Base-by-base conservation (phyloP, 2,888 invertebrate species). In the Pimpla rufipes region DNA sequence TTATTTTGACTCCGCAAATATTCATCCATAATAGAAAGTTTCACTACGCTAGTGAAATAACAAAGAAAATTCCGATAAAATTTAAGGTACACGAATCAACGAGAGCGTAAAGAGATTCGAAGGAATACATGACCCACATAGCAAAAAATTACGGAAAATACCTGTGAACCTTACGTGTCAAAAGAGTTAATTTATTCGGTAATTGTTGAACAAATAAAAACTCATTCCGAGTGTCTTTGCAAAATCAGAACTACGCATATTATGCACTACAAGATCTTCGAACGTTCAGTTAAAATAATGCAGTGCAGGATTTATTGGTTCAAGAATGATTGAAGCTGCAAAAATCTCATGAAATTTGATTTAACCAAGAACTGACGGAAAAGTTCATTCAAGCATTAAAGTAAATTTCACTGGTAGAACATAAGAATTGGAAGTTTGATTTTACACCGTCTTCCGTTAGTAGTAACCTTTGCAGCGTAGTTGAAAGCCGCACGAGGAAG, bases 401-500 rank as follows among this genome's bases (percentile, higher is more conserved):
- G 11, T 4, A 5, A 55, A 55, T 55, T 55, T 55, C 23, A 23
- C 55, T 55, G 2, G 0, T 23, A 23, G 23, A 55, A 23, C 23
- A 21, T 52, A 52, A 47, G 47, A 47, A 47, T 47, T 11, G 23
- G 13, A 55, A 55, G 4, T 55, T 55, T 55, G 55, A 55, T 55
- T 11, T 55, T 55, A 55, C 23, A 23, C 55, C 55, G 55, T 4
- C 55, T 23, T 13, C 11, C 23, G 67, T 50, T 47, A n/a, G 47
- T 23, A 23, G 47, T 23, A 55, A 23, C 21, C 55, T 13, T 52
- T 4, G 52, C 2, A 13, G 23, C 4, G 11, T 16, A 16, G 37
- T 37, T n/a, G n/a, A n/a, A 37, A 35, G 62, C 37, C 16, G 62
- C 37, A 37, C 18, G 35, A 59, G 0, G 55, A 8, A 5, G 0